A percentile compares a stretch with the other conserved stretches of the same genome.
These are phyloP conservation scores for Cynocephalus volans DNA, from an alignment of 2,113 vertebrate genomes.

Conservation along the genomic window DNA sequence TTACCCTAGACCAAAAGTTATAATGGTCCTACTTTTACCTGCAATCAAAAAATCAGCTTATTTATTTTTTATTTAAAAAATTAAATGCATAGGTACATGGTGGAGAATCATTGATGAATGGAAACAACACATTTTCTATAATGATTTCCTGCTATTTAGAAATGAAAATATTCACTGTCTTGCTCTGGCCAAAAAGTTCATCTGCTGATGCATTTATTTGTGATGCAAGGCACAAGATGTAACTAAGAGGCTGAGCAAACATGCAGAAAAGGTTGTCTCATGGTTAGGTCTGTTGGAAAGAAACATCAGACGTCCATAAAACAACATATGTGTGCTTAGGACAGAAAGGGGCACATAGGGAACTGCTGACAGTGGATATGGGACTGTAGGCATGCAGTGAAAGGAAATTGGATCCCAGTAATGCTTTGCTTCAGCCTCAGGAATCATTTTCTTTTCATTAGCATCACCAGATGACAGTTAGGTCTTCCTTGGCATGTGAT, in stretches of 20 bases:
- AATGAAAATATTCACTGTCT: slow-evolving; percentile 70
- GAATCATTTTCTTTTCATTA: slow-evolving; percentile 57
- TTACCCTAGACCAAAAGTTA: not conserved
- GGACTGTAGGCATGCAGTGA: not conserved
- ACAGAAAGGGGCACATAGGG: not conserved
- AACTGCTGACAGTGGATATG: not conserved
- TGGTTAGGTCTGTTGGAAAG: slow-evolving; percentile 40
- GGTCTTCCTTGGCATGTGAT: slow-evolving; percentile 44
- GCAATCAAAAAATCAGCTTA: slow-evolving; percentile 26
- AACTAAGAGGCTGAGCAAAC: slow-evolving; percentile 68
- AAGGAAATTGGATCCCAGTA: not conserved
- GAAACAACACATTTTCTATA: slow-evolving; percentile 68
- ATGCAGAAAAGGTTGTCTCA: slow-evolving; percentile 22
- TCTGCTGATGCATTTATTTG: slow-evolving; percentile 74
- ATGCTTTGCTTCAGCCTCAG: not conserved
- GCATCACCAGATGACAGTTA: slow-evolving; percentile 37
- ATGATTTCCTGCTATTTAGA: slow-evolving; percentile 61
- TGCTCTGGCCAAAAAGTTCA: slow-evolving; percentile 60
- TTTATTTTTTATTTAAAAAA: slow-evolving; percentile 57
- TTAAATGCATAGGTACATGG: not conserved
- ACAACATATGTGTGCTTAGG: not conserved
- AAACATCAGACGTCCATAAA: not conserved
- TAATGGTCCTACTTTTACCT: not conserved
- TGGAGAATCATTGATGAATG: slow-evolving; percentile 25
- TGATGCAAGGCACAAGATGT: slow-evolving; percentile 57